Base-by-base conservation (phyloP, 2,888 invertebrate species). In the Himalopsyche tibetana region DNA sequence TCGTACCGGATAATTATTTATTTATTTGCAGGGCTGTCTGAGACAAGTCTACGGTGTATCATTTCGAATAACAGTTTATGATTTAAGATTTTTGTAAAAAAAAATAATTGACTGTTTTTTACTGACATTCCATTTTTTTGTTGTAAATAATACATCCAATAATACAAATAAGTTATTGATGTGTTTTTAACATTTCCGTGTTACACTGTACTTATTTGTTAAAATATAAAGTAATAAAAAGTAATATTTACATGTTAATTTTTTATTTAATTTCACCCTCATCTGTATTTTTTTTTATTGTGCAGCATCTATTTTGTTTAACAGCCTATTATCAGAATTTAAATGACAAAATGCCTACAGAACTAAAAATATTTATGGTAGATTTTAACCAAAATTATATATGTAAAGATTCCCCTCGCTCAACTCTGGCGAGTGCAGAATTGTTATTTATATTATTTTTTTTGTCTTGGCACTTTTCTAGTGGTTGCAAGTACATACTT, bases 101-200 rank as follows among this genome's bases (percentile, higher is more conserved):
- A 74, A 15, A 38, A 36, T 36, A 36, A 38, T 36, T 38, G 69
- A 19, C 28, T 69, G 11, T 28, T 19, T 80, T 80, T 19, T 79
- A 38, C 28, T 40, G 45, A 80, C 80, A 80, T 80, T 80, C 80
- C 80, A 42, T 51, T 19, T 80, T 19, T 12, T 40, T 19, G 11
- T 28, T 80, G 80, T 80, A 80, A 80, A 80, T 80, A 80, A 80
- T 80, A 80, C 42, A 80, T 80, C 8, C 38, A 80, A 80, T 56
- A 56, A 56, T 19, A 63, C 51, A 15, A 51, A 15, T 51, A 51
- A 63, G 28, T n/a, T 63, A 19, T 74, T 74, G 74, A 38, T 74
- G 36, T 74, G 74, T 74, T 74, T 74, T 74, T 74, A 74, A 74
- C 74, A 74, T 74, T 74, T 36, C 15, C 15, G 74, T 38, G 38